Base-by-base conservation (phyloP, 2,888 invertebrate genomes). In the Sinhomidia bicolor region DNA sequence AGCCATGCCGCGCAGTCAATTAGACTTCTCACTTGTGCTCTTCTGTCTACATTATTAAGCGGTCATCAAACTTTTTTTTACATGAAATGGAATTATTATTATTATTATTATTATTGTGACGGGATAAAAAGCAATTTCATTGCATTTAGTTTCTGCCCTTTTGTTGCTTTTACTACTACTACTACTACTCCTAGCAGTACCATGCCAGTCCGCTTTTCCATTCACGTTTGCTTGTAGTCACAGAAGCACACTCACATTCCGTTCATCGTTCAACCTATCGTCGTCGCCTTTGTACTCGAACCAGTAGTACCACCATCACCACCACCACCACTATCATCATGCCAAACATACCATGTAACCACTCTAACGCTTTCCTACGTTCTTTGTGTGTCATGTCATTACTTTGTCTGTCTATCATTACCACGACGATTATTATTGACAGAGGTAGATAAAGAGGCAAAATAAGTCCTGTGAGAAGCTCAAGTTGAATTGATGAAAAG, bases 61-160 rank as follows among this genome's bases (percentile, higher is more conserved):
- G 85, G 85, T 85, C 85, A 79, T 85, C 85, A 78, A 85, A 85
- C 85, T 79, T 79, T 71, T 71, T 84, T 83, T n/a, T n/a, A n/a
- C 29, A 29, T 51, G 41, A 54, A 36, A 32, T 20, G 36, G 62
- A 82, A 47, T 44, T 36, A 36, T 36, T n/a, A n/a, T n/a, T n/a
- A n/a, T n/a, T n/a, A n/a, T n/a, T n/a, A n/a, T n/a, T n/a, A n/a
- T n/a, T 74, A 83, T 83, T 68, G 82, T 14, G 29, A 36, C 68
- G 36, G 68, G 9, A 68, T 68, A 68, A 68, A 68, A 41, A 36
- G 62, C 80, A 23, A 80, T 41, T 44, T 17, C 20, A 26, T 41
- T 44, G 41, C 20, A 26, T n/a, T 76, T 36, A 7, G 26, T 26
- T 9, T 23, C 47, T 76, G 12, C 14, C 4, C 29, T 44, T n/a